phyloP scores from a whole-genome alignment of 2,888 invertebrate genomes.

The Gastracanthus pulcherrimus region DNA sequence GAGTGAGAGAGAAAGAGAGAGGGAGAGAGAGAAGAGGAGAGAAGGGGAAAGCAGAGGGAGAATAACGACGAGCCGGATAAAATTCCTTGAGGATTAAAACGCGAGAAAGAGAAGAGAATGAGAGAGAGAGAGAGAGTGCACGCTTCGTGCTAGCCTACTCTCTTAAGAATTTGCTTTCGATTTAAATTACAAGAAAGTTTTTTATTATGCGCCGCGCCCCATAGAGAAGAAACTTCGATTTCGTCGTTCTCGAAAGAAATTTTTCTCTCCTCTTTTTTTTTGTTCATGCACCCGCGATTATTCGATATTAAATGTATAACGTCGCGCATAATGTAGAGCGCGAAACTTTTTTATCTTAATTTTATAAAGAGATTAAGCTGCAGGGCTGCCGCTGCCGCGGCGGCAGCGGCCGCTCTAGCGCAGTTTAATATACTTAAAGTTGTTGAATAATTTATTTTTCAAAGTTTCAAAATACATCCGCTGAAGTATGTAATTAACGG shows the following conservation, averaged over 20 bases:
- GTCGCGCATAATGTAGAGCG: too few relatives aligned
- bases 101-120: constrained; percentile 10
- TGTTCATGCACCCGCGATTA: neutral
- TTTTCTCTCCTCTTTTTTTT: neutral
- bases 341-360: too few relatives aligned
- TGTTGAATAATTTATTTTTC: constrained; percentile 43
- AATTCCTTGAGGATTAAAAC: constrained; percentile 63
- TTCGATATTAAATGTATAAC: too few relatives aligned
- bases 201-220: too few relatives aligned
- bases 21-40: neutral
- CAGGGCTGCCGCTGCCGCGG: too few relatives aligned
- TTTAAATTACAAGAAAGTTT: constrained; percentile 34
- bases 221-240: constrained; percentile 9
- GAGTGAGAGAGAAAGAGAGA: neutral
- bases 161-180: constrained; percentile 23
- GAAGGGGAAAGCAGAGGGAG: neutral
- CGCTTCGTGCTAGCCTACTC: neutral
- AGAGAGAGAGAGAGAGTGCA: neutral
- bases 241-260: too few relatives aligned
- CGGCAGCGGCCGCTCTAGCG: too few relatives aligned
- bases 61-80: constrained; percentile 51
- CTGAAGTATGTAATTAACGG: constrained; percentile 26
- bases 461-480: constrained; percentile 27
- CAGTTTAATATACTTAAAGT: constrained; percentile 20
- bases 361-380: too few relatives aligned